These are phyloP conservation scores for Scotopteryx bipunctaria DNA, from an alignment of 2,888 invertebrate species.

Conservation along the genomic window DNA sequence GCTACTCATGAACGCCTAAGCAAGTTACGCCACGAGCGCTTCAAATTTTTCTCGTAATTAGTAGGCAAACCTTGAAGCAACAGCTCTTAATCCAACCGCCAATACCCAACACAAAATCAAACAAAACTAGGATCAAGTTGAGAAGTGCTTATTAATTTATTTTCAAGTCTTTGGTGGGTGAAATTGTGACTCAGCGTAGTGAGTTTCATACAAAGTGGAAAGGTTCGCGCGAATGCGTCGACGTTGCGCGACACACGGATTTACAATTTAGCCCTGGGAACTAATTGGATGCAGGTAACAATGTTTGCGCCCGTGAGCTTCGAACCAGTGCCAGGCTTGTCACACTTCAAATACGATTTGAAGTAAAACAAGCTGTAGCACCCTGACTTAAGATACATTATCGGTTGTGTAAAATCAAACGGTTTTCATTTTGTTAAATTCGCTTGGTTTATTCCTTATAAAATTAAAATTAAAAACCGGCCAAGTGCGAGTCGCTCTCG, in stretches of 20 bases:
- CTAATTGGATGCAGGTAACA: conserved; percentile 69
- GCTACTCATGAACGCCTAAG: too few relatives aligned
- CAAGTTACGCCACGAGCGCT: too few relatives aligned
- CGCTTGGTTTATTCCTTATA: too few relatives aligned
- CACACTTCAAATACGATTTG: not conserved
- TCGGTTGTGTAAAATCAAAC: not conserved
- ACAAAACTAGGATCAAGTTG: not conserved
- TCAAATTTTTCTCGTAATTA: too few relatives aligned
- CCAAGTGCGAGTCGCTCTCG: too few relatives aligned
- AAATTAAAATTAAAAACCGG: too few relatives aligned
- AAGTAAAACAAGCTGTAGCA: not conserved
- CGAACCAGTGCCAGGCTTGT: conserved; percentile 28
- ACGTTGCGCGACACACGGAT: conserved; percentile 44
- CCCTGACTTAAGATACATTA: not conserved
- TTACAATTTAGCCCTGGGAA: conserved; percentile 57
- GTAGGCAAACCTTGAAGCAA: too few relatives aligned
- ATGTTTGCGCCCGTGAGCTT: conserved; percentile 50
- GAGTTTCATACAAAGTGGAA: conserved; percentile 28
- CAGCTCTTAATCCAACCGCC: too few relatives aligned
- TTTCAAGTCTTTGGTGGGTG: conserved; percentile 21
- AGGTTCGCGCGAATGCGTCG: conserved; percentile 28
- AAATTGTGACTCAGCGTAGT: conserved; percentile 22
- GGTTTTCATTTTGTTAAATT: not conserved
- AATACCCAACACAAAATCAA: too few relatives aligned
- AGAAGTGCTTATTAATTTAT: conserved; percentile 27